Conservation (phyloP, 2,888 invertebrate species). For the Arge pagana region DNA sequence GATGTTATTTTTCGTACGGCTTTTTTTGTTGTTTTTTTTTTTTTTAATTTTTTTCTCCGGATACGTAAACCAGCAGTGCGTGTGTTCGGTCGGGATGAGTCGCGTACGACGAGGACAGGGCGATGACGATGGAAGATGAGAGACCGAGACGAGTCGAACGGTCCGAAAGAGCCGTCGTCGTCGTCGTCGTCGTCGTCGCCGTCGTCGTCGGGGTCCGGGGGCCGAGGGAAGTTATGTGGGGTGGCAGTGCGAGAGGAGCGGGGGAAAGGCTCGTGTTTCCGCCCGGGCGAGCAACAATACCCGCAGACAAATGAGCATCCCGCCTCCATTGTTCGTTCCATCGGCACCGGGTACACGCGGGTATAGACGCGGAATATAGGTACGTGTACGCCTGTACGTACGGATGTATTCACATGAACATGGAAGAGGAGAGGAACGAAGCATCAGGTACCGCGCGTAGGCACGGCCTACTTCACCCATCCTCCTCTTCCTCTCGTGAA, state of each 20-base stretch:
- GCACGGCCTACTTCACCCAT: too few species aligned
- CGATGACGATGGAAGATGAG: too few species aligned
- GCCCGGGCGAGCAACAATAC: conserved; percentile 56
- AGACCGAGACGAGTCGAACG: too few species aligned
- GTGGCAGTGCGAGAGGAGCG: conserved; percentile 30
- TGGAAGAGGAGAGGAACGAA: neutral
- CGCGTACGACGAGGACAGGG: neutral
- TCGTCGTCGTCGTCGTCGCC: neutral
- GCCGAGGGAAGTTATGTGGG: neutral
- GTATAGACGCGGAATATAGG: neutral
- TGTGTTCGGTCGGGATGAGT: neutral
- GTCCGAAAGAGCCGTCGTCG: neutral
- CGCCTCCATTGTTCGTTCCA: conserved; percentile 56
- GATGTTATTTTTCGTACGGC: conserved; percentile 34
- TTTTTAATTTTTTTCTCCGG: neutral
- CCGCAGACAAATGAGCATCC: conserved; percentile 59
- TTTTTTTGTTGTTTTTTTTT: conserved; percentile 20
- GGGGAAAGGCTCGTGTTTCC: conserved; percentile 54
- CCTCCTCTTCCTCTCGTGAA: too few species aligned
- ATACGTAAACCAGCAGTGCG: neutral
- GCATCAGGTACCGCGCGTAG: too few species aligned
- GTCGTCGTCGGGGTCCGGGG: neutral
- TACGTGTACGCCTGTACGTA: neutral
- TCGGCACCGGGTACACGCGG: conserved; percentile 41
- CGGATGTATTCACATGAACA: neutral